Evolutionary conservation across 2,888 invertebrate species (phyloP).

Genomic region (Lycocerus yunnanus): DNA sequence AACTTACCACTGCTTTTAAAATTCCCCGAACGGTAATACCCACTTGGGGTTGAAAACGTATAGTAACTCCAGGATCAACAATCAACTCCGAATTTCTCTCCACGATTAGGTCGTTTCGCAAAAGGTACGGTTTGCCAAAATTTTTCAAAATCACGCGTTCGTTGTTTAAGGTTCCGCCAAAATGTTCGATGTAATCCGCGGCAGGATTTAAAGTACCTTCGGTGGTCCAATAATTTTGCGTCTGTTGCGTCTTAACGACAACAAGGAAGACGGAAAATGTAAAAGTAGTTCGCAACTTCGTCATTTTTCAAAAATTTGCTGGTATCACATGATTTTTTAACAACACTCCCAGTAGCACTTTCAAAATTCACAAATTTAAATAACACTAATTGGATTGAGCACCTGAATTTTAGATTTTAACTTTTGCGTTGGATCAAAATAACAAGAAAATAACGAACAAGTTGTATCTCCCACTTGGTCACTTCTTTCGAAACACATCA

Average conservation of each 20-base stretch:
- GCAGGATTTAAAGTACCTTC: not conserved
- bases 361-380: not conserved
- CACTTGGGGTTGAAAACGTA: slow-evolving; percentile 89
- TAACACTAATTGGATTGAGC: not conserved
- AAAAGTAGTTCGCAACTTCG: not conserved
- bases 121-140: slow-evolving; percentile 70
- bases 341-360: not conserved
- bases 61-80: slow-evolving; percentile 87
- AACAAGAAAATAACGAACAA: slow-evolving; percentile 2
- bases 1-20: slow-evolving; percentile 85
- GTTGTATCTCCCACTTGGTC: not conserved
- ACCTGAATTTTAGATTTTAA: not conserved
- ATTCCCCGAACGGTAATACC: slow-evolving; percentile 93
- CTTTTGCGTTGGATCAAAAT: not conserved
- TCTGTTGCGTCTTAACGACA: not conserved
- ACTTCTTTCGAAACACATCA: not conserved
- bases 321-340: not conserved
- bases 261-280: not conserved
- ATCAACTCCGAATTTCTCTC: slow-evolving; percentile 78
- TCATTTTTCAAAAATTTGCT: not conserved
- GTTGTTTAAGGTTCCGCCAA: slow-evolving; percentile 66
- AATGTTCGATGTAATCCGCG: slow-evolving; percentile 58
- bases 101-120: slow-evolving; percentile 80
- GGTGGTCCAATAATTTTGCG: not conserved
- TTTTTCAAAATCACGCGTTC: slow-evolving; percentile 62